Conservation (phyloP, 2,113 vertebrate genomes). For the Etheostoma spectabile region DNA sequence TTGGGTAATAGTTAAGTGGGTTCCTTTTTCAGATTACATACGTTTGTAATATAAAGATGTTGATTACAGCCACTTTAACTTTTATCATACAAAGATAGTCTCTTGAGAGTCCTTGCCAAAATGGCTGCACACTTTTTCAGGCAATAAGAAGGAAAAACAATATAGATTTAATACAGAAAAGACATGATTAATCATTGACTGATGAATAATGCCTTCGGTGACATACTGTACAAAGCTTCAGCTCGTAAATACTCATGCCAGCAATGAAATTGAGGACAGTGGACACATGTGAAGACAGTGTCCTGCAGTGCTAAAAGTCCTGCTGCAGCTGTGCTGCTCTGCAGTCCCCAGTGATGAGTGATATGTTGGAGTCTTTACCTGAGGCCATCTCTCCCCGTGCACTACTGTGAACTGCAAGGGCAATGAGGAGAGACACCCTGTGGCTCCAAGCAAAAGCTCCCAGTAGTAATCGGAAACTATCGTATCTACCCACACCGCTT, state of each 20-base stretch:
- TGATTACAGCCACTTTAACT: slow-evolving; percentile 20
- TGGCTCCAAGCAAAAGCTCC: slow-evolving; percentile 56
- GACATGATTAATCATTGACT: slow-evolving; percentile 1
- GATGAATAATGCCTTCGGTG: slow-evolving; percentile 1
- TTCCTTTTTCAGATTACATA: not conserved
- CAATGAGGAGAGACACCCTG: slow-evolving; percentile 73
- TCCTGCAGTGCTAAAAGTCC: slow-evolving; percentile 42
- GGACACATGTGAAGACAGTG: slow-evolving; percentile 47
- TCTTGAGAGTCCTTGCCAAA: slow-evolving; percentile 6
- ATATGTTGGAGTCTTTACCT: slow-evolving; percentile 72
- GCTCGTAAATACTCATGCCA: slow-evolving; percentile 26
- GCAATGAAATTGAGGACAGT: slow-evolving; percentile 34
- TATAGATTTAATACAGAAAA: not conserved
- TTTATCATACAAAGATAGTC: slow-evolving; percentile 15
- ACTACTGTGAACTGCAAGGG: slow-evolving; percentile 72
- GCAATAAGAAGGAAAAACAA: slow-evolving; percentile 1
- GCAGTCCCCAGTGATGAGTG: slow-evolving; percentile 63
- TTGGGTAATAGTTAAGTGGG: not conserved
- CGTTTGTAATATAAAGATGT: slow-evolving; percentile 21
- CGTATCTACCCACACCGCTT: slow-evolving; percentile 48
- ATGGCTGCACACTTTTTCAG: slow-evolving; percentile 6
- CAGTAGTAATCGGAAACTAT: slow-evolving; percentile 74
- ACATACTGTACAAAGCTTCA: slow-evolving; percentile 4
- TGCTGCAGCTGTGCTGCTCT: slow-evolving; percentile 40
- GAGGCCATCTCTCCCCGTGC: slow-evolving; percentile 63